Base-by-base conservation (phyloP, 1,140 invertebrate species). In the Cydia fagiglandana region DNA sequence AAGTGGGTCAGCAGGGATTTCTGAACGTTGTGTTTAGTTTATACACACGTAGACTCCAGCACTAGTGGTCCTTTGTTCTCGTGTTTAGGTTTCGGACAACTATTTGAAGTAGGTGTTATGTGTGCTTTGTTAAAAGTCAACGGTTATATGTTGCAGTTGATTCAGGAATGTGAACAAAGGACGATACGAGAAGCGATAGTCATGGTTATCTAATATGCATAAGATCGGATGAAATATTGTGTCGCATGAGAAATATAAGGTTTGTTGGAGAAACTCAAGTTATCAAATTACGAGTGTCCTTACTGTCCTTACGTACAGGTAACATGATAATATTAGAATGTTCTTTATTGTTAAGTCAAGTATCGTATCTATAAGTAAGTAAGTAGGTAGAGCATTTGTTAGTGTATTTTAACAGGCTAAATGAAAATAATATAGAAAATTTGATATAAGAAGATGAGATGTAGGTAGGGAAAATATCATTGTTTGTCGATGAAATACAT, bases 1-100 rank as follows among this genome's bases (percentile, higher is more conserved):
- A 90, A 89, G 79, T 89, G 85, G 88, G 89, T 89, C 88, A 88
- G 78, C 79, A 74, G 78, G 76, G 84, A 86, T 85, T 86, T 86
- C 81, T 81, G 81, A 81, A 81, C 78, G 81, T 76, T 74, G 56
- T 85, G 84, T 86, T 84, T 79, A 77, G 84, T 86, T 84, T 79
- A 77, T 83, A 84, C 82, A 79, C 73, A 79, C 73, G 45, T 75
- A 68, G 73, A 76, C 78, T 76, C 73, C 75, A 80, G 77, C 77
- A 77, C 77, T 77, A 78, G 81, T 81, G 75, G 74, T 79, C 75
- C 79, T 81, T 84, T 83, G 82, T 83, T 81, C 77, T 56, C 73
- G 68, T 78, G 75, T 80, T 83, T 77, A 83, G 83, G 75, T 80
- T 81, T 79, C 75, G 66, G 76, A 77, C 74, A 80, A 79, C 75